These are phyloP conservation scores for Dynastes maya DNA, from an alignment of 2,888 invertebrate species.

Conservation along the genomic window DNA sequence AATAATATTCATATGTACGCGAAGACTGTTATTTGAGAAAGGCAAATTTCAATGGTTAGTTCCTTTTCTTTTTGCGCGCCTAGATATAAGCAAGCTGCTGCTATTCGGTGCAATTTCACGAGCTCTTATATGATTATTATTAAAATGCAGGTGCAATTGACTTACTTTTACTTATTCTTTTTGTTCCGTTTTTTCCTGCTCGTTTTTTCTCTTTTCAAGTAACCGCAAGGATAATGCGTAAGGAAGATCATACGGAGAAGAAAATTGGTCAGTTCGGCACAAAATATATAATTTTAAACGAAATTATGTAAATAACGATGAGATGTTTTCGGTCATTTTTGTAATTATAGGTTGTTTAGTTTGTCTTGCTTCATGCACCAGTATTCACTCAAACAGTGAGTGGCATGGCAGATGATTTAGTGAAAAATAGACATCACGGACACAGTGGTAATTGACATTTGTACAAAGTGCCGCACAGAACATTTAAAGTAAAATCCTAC, in stretches of 20 bases:
- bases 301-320: constrained; percentile 49
- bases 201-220: constrained; percentile 17
- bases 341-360: constrained; percentile 39
- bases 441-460: constrained; percentile 26
- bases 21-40: constrained; percentile 44
- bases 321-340: constrained; percentile 47
- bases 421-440: constrained; percentile 21
- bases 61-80: constrained; percentile 34
- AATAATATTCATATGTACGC: constrained; percentile 35
- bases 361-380: constrained; percentile 15
- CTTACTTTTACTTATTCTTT: constrained; percentile 39
- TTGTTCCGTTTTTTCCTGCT: constrained; percentile 6
- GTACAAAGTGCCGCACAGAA: not conserved
- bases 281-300: constrained; percentile 48
- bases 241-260: constrained; percentile 17
- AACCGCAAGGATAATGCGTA: constrained; percentile 26
- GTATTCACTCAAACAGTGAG: constrained; percentile 20
- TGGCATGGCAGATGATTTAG: not conserved
- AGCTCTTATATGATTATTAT: constrained; percentile 42
- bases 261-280: constrained; percentile 43
- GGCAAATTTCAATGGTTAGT: constrained; percentile 34
- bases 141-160: constrained; percentile 50
- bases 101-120: constrained; percentile 43
- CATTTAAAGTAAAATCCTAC: not conserved
- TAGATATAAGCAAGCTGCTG: constrained; percentile 23